These are phyloP conservation scores for Phaenicophaeus curvirostris DNA, from an alignment of 2,797 vertebrate species.

Conservation along the genomic window DNA sequence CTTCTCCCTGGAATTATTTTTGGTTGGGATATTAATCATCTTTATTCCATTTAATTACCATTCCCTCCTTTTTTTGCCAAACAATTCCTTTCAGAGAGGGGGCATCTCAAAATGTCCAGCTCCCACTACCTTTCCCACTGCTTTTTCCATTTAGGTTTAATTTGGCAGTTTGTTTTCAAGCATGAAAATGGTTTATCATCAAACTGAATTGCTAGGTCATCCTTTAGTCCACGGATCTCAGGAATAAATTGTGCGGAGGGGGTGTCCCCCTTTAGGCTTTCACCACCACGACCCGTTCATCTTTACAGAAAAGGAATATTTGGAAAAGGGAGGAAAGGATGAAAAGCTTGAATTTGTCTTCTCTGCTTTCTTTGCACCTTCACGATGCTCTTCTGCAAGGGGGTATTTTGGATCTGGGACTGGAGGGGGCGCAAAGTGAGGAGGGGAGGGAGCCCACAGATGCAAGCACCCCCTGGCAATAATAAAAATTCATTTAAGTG, in stretches of 20 bases:
- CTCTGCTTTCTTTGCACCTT: constrained; percentile 22
- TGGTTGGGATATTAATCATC: constrained; percentile 49
- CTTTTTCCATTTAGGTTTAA: constrained; percentile 37
- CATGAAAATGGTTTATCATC: constrained; percentile 52
- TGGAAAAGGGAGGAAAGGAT: not conserved
- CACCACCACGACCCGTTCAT: not conserved
- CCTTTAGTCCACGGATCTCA: constrained; percentile 10
- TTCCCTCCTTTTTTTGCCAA: constrained; percentile 22
- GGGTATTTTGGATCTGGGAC: not conserved
- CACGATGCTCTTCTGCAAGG: not conserved
- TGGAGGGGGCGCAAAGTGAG: not conserved
- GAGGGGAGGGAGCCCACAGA: constrained; percentile 30
- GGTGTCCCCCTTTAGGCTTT: not conserved
- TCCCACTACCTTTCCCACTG: constrained; percentile 22
- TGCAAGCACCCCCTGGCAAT: constrained; percentile 54
- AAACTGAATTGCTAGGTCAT: constrained; percentile 40
- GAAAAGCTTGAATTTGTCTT: constrained; percentile 1
- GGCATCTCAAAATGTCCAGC: not conserved
- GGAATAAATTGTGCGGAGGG: not conserved
- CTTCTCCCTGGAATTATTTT: constrained; percentile 51
- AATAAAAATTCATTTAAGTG: constrained; percentile 67
- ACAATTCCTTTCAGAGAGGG: not conserved
- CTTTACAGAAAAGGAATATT: not conserved
- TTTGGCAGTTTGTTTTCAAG: constrained; percentile 54
- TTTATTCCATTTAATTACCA: constrained; percentile 48